Conservation (phyloP, 2,113 vertebrate genomes). For the cattle (Bos taurus) region ARS-UCD2.0 NC_037333.1:39300001-39300500, state of each 20-base stretch:
- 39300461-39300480: not conserved
- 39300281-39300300: not conserved
- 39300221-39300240: not conserved
- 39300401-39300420: not conserved
- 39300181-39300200: not conserved
- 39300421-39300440: not conserved
- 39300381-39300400: not conserved
- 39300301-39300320: not conserved
- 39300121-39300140: not conserved
- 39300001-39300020: not conserved
- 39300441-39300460: not conserved
- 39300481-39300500: not conserved
- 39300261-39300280: no score
- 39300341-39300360: not conserved
- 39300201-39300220: not conserved
- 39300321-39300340: not conserved
- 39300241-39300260: not conserved
- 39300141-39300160: rapidly evolving
- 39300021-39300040: not conserved
- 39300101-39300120: not conserved
- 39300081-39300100: not conserved
- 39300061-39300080: not conserved
- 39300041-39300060: not conserved
- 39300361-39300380: not conserved
- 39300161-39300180: not conserved